Conservation (phyloP, 2,113 vertebrate species). For the Struthio camelus region DNA sequence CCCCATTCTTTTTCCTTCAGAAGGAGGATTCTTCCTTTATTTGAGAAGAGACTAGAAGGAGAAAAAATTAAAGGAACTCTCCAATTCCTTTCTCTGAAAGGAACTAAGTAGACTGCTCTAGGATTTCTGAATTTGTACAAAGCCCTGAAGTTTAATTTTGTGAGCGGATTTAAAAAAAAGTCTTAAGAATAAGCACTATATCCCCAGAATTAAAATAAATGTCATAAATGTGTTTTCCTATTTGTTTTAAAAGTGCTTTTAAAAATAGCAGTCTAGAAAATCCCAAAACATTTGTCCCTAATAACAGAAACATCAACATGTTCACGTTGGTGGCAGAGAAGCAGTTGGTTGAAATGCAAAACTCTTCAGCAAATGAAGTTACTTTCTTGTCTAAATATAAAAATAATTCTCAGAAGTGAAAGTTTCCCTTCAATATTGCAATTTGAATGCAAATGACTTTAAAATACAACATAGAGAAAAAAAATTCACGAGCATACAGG, state of each 20-base stretch:
- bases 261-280: neutral
- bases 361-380: neutral
- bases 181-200: neutral
- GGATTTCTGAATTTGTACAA: neutral
- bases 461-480: neutral
- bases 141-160: neutral
- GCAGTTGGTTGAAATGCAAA: too few species aligned
- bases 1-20: neutral
- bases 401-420: neutral
- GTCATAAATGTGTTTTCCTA: neutral
- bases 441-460: neutral
- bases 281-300: neutral
- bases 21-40: neutral
- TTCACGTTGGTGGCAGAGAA: neutral
- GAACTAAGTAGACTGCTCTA: neutral
- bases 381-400: neutral
- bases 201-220: neutral
- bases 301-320: neutral
- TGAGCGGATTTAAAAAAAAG: neutral
- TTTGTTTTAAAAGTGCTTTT: neutral
- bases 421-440: neutral
- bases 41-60: neutral
- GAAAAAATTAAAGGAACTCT: neutral
- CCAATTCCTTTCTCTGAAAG: neutral
- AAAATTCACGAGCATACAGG: too few species aligned